Evolutionary conservation across 1,140 invertebrate species (phyloP), one percentile per base, ranked within the genome.

Genomic region (Calephelis nemesis): DNA sequence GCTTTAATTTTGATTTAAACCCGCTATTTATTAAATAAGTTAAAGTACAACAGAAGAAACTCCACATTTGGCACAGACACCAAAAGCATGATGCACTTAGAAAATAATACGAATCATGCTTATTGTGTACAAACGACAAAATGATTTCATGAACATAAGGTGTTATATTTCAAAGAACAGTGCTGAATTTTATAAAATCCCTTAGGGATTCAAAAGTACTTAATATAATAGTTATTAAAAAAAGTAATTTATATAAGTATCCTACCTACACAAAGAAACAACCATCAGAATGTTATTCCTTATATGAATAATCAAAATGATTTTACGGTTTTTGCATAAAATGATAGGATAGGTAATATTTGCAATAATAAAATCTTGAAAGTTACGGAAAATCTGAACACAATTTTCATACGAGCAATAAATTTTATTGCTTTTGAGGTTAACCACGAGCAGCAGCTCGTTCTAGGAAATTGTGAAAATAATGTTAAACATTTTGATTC

Each of bases 81-180:
- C 88, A 89, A 90, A 91, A 91, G 88, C 89, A 91, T 91, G 87
- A 90, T 87, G 87, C 89, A 88, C 81, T 79, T 86, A 77, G 78
- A 74, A 88, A 84, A 82, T 82, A 76, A 86, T 84, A 85, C 82
- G 75, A 84, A 81, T 89, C 88, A 91, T 91, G 87, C 88, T 85
- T 68, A 78, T 76, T 82, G 85, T 89, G 83, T 81, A 84, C 70
- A 71, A 9, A 58, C 52, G 52, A 58, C 15, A 58, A 58, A 58
- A 58, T 58, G 52, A 58, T 2, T 39, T 58, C 30, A 45, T 58
- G 52, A 58, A 58, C 52, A 58, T 58, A 39, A 58, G 15, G 19
- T 58, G 52, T 58, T 39, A 58, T 58, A 63, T 71, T 62, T 77
- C 76, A 88, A 86, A 83, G 84, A 88, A 85, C 63, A 82, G 80